These are phyloP conservation scores for Upupa epops DNA, from an alignment of 2,113 vertebrate genomes.

Conservation along the genomic window DNA sequence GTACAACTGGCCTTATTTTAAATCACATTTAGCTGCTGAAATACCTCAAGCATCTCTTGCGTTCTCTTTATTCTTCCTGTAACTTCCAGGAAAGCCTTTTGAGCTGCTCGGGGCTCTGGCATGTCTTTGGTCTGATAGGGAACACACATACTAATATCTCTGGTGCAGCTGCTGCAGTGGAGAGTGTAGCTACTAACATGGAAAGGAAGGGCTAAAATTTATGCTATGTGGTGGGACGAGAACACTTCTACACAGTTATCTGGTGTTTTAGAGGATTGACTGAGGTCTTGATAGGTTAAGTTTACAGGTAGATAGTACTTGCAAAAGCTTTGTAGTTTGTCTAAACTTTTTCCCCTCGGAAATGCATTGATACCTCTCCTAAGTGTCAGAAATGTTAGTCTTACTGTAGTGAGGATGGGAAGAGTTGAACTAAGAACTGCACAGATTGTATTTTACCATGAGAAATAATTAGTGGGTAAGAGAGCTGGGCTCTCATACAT, in stretches of 20 bases:
- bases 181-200: background rate
- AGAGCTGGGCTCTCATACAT: background rate
- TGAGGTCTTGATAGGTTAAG: background rate
- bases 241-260: background rate
- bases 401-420: background rate
- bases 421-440: background rate
- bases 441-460: background rate
- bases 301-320: background rate
- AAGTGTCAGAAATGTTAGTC: background rate
- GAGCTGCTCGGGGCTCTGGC: background rate
- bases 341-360: background rate
- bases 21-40: background rate
- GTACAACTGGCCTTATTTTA: background rate
- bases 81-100: rapidly evolving
- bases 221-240: background rate
- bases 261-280: background rate
- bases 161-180: rapidly evolving
- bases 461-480: background rate
- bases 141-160: rapidly evolving
- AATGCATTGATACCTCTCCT: background rate
- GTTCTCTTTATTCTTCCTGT: background rate
- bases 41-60: background rate
- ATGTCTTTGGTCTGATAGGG: rapidly evolving
- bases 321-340: background rate
- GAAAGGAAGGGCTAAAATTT: background rate